phyloP scores from a whole-genome alignment of 1,140 invertebrate genomes.

The Nomia melanderi region DNA sequence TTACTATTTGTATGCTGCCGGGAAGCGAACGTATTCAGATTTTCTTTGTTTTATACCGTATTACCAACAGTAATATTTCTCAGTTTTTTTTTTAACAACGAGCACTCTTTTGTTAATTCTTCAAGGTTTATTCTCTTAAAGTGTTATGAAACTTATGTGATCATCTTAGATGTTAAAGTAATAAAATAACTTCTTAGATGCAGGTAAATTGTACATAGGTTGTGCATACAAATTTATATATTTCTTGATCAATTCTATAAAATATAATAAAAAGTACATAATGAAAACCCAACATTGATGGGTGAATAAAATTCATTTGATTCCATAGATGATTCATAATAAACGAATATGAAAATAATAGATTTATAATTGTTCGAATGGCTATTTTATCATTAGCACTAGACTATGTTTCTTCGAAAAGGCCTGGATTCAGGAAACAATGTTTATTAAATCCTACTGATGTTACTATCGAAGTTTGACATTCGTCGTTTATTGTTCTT shows the following conservation, averaged over 20 bases:
- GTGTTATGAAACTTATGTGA: too few species aligned
- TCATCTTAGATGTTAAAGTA: not conserved
- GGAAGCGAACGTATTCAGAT: too few species aligned
- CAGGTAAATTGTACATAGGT: not conserved
- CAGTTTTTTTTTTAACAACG: not conserved
- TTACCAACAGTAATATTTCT: not conserved
- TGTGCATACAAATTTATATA: conserved; percentile 16
- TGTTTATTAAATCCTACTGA: conserved; percentile 84
- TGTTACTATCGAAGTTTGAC: conserved; percentile 82
- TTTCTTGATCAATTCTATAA: conserved; percentile 24
- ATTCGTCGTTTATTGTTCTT: conserved; percentile 60
- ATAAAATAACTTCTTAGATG: not conserved
- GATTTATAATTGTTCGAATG: not conserved
- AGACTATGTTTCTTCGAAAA: conserved; percentile 69
- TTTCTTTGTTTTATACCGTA: not conserved
- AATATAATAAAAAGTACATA: conserved; percentile 16
- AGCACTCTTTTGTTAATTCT: not conserved
- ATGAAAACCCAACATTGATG: not conserved
- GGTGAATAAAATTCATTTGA: not conserved
- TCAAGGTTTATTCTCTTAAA: too few species aligned
- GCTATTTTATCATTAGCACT: not conserved
- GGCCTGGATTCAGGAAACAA: conserved; percentile 84
- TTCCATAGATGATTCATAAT: not conserved
- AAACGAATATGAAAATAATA: conserved; percentile 1
- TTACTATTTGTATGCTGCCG: too few species aligned